Evolutionary conservation across 1,140 invertebrate genomes (phyloP).

Genomic region (Lucilia sericata): DNA sequence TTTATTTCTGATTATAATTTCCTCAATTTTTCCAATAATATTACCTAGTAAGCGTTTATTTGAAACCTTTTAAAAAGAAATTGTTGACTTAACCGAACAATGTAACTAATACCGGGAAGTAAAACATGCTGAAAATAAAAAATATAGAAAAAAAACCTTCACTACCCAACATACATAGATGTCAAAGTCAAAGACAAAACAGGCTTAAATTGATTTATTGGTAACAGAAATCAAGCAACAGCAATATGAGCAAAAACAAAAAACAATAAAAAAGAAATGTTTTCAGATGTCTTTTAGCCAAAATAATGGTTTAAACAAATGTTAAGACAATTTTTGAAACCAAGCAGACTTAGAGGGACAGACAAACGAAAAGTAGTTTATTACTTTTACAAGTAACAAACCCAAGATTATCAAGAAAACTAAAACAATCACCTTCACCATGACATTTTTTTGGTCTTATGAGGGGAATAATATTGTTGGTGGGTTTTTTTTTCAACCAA

Average conservation of each 20-base stretch:
- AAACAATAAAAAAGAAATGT: conserved; percentile 10
- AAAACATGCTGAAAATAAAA: not conserved
- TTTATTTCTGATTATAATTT: too few species aligned
- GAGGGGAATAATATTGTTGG: not conserved
- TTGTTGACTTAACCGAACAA: not conserved
- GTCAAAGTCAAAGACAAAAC: conserved; percentile 33
- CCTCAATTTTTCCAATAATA: too few species aligned
- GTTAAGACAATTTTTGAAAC: not conserved
- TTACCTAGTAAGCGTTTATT: not conserved
- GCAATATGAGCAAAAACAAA: not conserved
- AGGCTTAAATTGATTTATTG: conserved; percentile 28
- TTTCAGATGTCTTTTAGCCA: not conserved
- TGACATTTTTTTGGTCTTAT: conserved; percentile 16
- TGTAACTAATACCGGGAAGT: conserved; percentile 35
- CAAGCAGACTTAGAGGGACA: too few species aligned
- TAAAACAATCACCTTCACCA: conserved; percentile 27
- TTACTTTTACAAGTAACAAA: not conserved
- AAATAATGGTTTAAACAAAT: not conserved
- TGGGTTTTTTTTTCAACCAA: not conserved
- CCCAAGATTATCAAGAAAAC: too few species aligned
- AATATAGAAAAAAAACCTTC: conserved; percentile 34
- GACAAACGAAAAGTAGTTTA: not conserved
- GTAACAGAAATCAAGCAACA: not conserved
- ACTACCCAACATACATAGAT: conserved; percentile 4
- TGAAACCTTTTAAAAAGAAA: not conserved